Evolutionary conservation across 53 echinoderm and acorn worm genomes (phyloP), one percentile per base, ranked within the genome.

Genomic region (Crossaster papposus): DNA sequence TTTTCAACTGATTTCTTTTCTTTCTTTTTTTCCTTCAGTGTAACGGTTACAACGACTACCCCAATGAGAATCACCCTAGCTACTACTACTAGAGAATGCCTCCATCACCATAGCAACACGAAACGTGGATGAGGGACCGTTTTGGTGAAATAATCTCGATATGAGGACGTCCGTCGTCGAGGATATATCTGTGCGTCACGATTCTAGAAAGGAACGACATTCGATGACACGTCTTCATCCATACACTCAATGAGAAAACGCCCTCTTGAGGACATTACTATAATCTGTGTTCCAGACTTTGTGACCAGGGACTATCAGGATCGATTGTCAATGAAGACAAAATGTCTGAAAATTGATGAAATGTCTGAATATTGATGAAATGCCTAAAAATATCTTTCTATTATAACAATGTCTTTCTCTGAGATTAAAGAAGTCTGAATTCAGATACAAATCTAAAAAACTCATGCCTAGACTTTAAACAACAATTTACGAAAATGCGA

Each of bases 21-120:
- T 36, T 77, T 55, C 30, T 55, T 28, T 9, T 58, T 36, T 36
- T 85, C 15, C 5, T 17, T 50, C 77, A 87, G 77, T 87, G 87
- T 34, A 87, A 87, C 50, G 87, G 87, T 20, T 87, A 87, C 80
- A 80, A 58, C 62, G 87, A 87, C 29, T 87, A 87, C 76, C 76
- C 87, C 1, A 11, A 55, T 7, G 87, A 87, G 63, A 87, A 87
- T 28, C 87, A 87, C 58, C 87, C 87, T 13, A 77, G 87, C 20
- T 87, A 87, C 44, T 87, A 87, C 77, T 87, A 87, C 77, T 87
- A 75, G 53, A 37, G 4, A 36, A 74, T 74, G 36, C 15, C 31
- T 32, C 1, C 3, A n/a, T 68, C 68, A 23, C 36, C 36, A 74
- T 22, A 74, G 36, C 18, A 74, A 74, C 35, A 74, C 31, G 36